Conservation (phyloP, 2,888 invertebrate genomes). For the Megamerina dolium region DNA sequence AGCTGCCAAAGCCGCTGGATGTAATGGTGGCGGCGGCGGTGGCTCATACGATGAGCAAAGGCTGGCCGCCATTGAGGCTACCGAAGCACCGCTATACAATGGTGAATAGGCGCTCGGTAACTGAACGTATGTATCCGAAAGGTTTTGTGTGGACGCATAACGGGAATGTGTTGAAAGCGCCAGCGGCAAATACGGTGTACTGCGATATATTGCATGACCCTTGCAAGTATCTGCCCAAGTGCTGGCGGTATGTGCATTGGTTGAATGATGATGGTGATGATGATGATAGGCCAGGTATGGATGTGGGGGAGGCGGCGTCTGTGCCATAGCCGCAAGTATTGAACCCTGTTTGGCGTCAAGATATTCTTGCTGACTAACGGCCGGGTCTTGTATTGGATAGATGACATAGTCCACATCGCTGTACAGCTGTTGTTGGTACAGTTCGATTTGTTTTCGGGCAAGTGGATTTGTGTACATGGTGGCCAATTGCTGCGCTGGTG, state of each 20-base stretch:
- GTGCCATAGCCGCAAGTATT: slow-evolving; percentile 62
- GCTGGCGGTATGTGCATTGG: slow-evolving; percentile 37
- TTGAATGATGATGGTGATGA: background rate
- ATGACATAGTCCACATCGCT: slow-evolving; percentile 90
- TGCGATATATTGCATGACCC: slow-evolving; percentile 71
- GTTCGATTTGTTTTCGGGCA: slow-evolving; percentile 71
- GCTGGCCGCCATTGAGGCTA: slow-evolving; percentile 59
- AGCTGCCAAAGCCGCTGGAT: slow-evolving; percentile 45
- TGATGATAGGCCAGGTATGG: slow-evolving; percentile 47
- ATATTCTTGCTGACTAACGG: slow-evolving; percentile 85
- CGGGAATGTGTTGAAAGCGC: slow-evolving; percentile 62
- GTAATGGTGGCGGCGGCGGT: slow-evolving; percentile 58
- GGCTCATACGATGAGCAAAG: slow-evolving; percentile 62
- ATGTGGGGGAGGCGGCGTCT: slow-evolving; percentile 55
- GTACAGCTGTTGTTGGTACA: slow-evolving; percentile 82
- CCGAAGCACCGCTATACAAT: slow-evolving; percentile 63
- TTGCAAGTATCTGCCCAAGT: slow-evolving; percentile 51
- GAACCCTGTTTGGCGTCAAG: slow-evolving; percentile 72
- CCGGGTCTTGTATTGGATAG: slow-evolving; percentile 83
- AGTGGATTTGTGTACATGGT: slow-evolving; percentile 66
- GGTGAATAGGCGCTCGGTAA: slow-evolving; percentile 57
- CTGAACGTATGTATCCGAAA: slow-evolving; percentile 69
- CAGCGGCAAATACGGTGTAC: slow-evolving; percentile 71
- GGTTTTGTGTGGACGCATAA: slow-evolving; percentile 75
- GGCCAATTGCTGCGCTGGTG: slow-evolving; percentile 62